Base-by-base conservation (phyloP, 2,797 vertebrate genomes). In the Urosaurus nigricauda region DNA sequence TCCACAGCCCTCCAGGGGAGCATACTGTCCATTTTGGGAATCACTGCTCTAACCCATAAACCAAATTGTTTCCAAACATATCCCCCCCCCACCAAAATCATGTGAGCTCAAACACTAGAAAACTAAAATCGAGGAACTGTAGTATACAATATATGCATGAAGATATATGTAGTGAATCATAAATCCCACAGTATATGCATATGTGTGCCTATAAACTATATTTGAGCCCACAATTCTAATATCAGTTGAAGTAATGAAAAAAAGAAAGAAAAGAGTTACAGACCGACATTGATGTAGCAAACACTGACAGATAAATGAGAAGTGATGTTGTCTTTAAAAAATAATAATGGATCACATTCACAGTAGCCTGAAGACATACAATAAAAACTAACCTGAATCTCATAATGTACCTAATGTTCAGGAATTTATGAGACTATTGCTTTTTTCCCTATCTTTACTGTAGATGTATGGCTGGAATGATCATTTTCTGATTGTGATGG, bases 401-500 rank as follows among this genome's bases (percentile, higher is more conserved):
- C 89, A 3, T 78, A 68, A 85, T n/a, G 47, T 26, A 17, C 43
- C 24, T 40, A 87, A 77, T 75, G 12, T 70, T 65, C 40, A 74
- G 74, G 3, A 85, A 82, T 91, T 93, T 94, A 88, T 29, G 0
- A 89, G 35, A 43, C 29, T 47, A 71, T 53, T 92, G 79, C 87
- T 4, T 91, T 94, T 13, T 53, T 47, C 9, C 47, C 87, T 91
- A 75, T 91, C 0, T 89, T 84, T 63, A 89, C 26, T 79, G 80
- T 84, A 51, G 19, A 87, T 19, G n/a, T 29, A 37, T 88, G 65
- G 71, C n/a, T 78, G 51, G 85, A 93, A 92, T 88, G 71, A 92
- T 92, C 53, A 85, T 91, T 94, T 90, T 89, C 53, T 89, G 85
- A 86, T 92, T 90, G 81, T 94, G 87, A 92, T 5, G 74, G 35